phyloP scores from a whole-genome alignment of 2,888 invertebrate genomes.

The Portevinia maculata region DNA sequence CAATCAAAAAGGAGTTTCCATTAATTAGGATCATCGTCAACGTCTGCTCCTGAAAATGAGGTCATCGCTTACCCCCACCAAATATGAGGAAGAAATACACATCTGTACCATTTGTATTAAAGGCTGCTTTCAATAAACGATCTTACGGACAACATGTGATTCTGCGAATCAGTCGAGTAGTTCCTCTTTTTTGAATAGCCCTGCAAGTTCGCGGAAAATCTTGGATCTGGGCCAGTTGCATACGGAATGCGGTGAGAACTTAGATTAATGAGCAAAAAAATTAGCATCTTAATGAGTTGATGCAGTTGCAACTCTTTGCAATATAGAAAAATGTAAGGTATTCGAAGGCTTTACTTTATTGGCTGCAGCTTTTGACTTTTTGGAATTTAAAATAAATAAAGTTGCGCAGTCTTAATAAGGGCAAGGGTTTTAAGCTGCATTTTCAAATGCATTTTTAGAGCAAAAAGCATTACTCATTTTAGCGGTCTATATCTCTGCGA shows the following conservation, averaged over 20 bases:
- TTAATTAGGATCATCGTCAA: not conserved
- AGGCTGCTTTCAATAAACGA: not conserved
- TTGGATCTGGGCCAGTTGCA: constrained; percentile 1
- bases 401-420: constrained; percentile 13
- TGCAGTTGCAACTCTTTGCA: constrained; percentile 4
- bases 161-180: constrained; percentile 3
- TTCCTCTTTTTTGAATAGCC: constrained; percentile 16
- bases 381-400: constrained; percentile 24
- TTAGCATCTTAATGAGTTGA: constrained; percentile 5
- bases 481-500: constrained; percentile 22
- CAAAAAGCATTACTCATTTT: constrained; percentile 9
- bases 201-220: constrained; percentile 18
- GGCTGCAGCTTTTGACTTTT: constrained; percentile 6
- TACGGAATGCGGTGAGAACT: constrained; percentile 9
- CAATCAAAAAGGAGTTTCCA: not conserved
- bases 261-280: constrained; percentile 1
- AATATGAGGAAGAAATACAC: constrained; percentile 14
- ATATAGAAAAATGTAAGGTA: constrained; percentile 26
- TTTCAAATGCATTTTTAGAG: constrained; percentile 17
- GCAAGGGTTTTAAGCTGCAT: constrained; percentile 11
- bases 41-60: not conserved
- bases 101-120: constrained; percentile 3
- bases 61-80: not conserved
- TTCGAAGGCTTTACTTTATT: constrained; percentile 24
- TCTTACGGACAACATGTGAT: not conserved